A percentile compares a stretch with the other conserved stretches of the same genome.
Evolutionary conservation across 2,113 vertebrate species (phyloP).

Genomic region (Cyanoliseus patagonus): DNA sequence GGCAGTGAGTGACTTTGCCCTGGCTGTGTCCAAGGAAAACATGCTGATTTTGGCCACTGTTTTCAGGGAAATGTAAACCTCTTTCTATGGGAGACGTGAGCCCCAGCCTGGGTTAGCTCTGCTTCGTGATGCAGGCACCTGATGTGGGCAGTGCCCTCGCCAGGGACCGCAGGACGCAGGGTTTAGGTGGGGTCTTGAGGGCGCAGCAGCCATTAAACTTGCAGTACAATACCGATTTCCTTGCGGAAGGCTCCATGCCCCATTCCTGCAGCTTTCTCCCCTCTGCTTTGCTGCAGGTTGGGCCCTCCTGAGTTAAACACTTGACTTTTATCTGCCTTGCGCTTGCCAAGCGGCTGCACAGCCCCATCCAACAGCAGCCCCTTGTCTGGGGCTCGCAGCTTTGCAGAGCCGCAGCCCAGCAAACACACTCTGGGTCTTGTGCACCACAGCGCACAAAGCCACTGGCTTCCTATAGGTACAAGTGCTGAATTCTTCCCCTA

Average conservation of each 20-base stretch:
- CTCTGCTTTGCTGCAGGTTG: neutral
- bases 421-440: neutral
- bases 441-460: neutral
- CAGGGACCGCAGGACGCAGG: neutral
- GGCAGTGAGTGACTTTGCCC: neutral
- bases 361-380: neutral
- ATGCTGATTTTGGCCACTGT: neutral
- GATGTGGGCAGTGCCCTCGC: accelerated
- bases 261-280: accelerated
- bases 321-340: neutral
- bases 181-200: neutral
- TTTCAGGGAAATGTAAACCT: neutral
- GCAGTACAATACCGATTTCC: neutral
- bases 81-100: neutral
- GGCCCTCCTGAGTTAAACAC: neutral
- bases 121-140: neutral
- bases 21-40: neutral
- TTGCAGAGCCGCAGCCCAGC: accelerated
- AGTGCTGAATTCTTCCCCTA: neutral
- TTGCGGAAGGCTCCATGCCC: neutral
- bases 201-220: neutral
- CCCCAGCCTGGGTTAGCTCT: neutral
- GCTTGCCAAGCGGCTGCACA: neutral
- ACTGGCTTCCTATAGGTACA: neutral
- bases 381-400: neutral